Evolutionary conservation across 2,797 vertebrate species (phyloP).

Genomic region (Prunella strophiata): DNA sequence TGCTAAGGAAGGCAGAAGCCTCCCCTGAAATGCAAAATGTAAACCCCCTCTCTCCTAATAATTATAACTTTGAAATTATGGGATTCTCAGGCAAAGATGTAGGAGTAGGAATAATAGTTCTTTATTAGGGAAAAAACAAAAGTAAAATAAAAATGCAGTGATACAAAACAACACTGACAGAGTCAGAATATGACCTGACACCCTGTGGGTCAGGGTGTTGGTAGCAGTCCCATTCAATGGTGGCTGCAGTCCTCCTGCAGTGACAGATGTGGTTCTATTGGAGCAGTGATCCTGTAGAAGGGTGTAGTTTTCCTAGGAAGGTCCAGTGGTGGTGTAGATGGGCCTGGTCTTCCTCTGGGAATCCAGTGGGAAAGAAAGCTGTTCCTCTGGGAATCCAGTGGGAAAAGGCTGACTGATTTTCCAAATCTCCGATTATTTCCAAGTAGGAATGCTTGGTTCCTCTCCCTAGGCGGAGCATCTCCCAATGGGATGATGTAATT

Average conservation of each 20-base stretch:
- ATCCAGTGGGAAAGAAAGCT: background rate
- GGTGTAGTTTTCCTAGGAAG: background rate
- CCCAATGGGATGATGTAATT: background rate
- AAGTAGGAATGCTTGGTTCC: background rate
- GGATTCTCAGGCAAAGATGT: background rate
- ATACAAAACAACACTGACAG: background rate
- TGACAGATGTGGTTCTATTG: background rate
- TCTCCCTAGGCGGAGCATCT: background rate
- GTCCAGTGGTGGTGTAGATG: background rate
- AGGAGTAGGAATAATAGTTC: background rate
- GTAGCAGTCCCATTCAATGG: background rate
- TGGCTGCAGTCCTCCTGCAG: background rate
- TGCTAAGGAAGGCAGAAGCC: background rate
- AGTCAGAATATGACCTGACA: fast-evolving
- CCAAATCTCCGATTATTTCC: background rate
- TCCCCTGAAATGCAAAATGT: background rate
- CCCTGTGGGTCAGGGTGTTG: background rate
- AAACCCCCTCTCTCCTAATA: background rate
- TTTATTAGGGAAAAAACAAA: background rate
- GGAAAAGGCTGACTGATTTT: background rate
- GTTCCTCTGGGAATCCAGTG: background rate
- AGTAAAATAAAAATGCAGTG: background rate
- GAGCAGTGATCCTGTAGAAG: background rate
- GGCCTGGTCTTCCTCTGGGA: background rate
- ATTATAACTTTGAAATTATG: background rate